Evolutionary conservation across 2,797 vertebrate genomes (phyloP).

Genomic region (Pseudopleuronectes americanus): DNA sequence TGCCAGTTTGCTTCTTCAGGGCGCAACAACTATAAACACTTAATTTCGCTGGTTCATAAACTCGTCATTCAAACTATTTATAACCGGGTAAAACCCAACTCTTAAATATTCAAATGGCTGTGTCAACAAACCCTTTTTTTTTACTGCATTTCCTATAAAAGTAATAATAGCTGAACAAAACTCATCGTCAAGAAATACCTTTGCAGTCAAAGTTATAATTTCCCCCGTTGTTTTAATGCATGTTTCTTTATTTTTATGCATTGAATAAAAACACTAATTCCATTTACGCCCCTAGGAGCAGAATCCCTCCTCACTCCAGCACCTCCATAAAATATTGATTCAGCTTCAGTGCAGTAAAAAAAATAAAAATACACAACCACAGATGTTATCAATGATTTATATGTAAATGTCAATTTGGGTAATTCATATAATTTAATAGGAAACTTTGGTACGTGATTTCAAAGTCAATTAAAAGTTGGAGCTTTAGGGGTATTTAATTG

Average conservation of each 20-base stretch:
- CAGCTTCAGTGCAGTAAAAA: not conserved
- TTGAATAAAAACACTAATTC: not conserved
- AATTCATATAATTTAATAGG: conserved; percentile 7
- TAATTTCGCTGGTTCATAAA: no score
- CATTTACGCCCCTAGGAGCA: not conserved
- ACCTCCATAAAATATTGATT: conserved; percentile 9
- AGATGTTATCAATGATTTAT: conserved; percentile 1
- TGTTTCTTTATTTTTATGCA: no score
- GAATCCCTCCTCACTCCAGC: not conserved
- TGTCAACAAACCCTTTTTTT: not conserved
- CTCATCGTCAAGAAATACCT: not conserved
- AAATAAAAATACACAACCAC: not conserved
- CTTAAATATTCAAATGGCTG: not conserved
- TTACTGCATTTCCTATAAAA: not conserved
- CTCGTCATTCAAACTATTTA: not conserved
- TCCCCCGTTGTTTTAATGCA: no score
- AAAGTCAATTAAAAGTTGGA: conserved; percentile 28
- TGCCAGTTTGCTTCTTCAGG: not conserved
- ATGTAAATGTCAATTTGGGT: conserved; percentile 1
- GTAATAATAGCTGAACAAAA: not conserved
- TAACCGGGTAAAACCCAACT: not conserved
- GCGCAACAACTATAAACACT: not conserved
- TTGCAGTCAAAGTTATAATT: not conserved
- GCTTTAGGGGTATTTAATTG: conserved; percentile 17
- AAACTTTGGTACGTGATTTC: conserved; percentile 8